Base-by-base conservation (phyloP, 2,113 vertebrate genomes). In the Phoenicopterus ruber region DNA sequence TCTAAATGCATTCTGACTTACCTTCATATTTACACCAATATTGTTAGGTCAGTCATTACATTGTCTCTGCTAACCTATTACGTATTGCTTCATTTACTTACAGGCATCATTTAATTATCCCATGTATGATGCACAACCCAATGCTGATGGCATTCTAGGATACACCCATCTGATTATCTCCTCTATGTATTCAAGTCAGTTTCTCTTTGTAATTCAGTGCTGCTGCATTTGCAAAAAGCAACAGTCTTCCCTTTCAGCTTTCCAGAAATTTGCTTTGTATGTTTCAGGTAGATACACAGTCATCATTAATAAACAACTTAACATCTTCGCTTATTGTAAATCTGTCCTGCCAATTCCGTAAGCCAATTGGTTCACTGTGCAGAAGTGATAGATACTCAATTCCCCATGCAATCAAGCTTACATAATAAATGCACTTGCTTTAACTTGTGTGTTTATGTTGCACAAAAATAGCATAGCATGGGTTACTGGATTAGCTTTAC, bases 41-140 rank as follows among this genome's bases (percentile, higher is more conserved):
- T 36, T 78, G 55, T 83, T 89, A 83, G 57, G 57, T 78, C 52
- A 69, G 59, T 67, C 74, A 73, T 88, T 84, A 84, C 25, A 44
- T 25, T 89, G 40, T 89, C 47, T 90, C 73, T 86, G 22, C 52
- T 94, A 79, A 78, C 73, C 16, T 61, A 49, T 84, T 94, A 79
- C 6, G 3, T 69, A 72, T 92, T 96, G 72, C 65, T 84, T 94
- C 76, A 94, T 86, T 94, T 67, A 65, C 76, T 93, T 86, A 59
- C 44, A 72, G 31, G 19, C 47, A 76, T 86, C 24, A 57, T 94
- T 95, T 88, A 93, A 82, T 91, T 91, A 70, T 57, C 22, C 20
- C 17, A 13, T 57, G 29, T 71, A 67, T 54, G 86, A 90, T 87
- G 61, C 49, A 81, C 65, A 93, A 11, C 34, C 40, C 73, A 76